phyloP scores from a whole-genome alignment of 2,113 vertebrate genomes.

The Arvicanthis niloticus region DNA sequence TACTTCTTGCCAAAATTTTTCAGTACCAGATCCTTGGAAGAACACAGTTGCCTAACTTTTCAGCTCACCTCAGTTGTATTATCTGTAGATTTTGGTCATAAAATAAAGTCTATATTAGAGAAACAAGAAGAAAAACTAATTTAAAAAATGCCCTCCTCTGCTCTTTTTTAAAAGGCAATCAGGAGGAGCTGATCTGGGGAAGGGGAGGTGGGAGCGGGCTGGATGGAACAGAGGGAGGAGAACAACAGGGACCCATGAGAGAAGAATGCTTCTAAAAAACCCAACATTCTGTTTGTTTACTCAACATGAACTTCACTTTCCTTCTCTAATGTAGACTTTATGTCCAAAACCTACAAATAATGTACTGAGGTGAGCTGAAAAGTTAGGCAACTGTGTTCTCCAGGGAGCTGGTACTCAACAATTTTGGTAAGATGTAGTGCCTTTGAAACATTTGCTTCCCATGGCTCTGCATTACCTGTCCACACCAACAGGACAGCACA shows the following conservation, averaged over 20 bases:
- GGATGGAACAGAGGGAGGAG: background rate
- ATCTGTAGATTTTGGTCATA: slow-evolving; percentile 18
- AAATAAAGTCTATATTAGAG: slow-evolving; percentile 33
- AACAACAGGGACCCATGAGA: background rate
- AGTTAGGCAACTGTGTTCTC: background rate
- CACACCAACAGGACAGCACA: background rate
- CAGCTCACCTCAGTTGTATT: background rate
- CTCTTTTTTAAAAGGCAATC: background rate
- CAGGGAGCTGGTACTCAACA: background rate
- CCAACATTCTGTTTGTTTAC: background rate
- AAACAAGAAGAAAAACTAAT: background rate
- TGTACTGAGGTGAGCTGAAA: slow-evolving; percentile 23
- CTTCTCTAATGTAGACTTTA: background rate
- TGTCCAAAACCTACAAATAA: slow-evolving; percentile 10
- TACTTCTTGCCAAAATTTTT: slow-evolving; percentile 48
- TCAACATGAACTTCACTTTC: slow-evolving; percentile 17
- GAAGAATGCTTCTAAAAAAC: background rate
- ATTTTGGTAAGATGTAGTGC: background rate
- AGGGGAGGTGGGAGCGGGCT: background rate
- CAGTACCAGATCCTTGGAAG: background rate
- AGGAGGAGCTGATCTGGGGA: background rate
- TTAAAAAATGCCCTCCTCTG: background rate
- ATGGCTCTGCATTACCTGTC: background rate
- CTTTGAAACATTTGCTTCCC: background rate
- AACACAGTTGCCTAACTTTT: background rate